Conservation (phyloP, 2,797 vertebrate species). For the Hyperoplus immaculatus region DNA sequence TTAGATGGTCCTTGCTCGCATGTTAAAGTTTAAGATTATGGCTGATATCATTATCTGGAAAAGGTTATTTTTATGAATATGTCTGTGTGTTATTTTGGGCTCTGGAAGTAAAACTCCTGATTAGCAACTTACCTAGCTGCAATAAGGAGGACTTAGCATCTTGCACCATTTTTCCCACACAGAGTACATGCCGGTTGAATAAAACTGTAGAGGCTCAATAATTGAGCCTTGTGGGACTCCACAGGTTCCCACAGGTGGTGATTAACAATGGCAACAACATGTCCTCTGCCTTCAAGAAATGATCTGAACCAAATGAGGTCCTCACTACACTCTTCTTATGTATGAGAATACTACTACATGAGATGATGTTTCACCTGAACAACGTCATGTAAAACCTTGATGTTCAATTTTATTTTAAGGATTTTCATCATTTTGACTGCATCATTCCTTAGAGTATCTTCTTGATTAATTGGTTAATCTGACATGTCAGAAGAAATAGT, state of each 20-base stretch:
- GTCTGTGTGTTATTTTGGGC: not conserved
- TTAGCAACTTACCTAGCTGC: not conserved
- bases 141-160: not conserved
- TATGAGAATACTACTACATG: too few relatives aligned
- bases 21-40: constrained; percentile 7
- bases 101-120: not conserved
- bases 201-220: not conserved
- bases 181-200: not conserved
- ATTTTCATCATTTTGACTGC: not conserved
- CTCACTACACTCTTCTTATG: too few relatives aligned
- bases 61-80: not conserved
- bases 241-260: not conserved
- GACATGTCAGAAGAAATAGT: too few relatives aligned
- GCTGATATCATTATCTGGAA: not conserved
- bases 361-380: too few relatives aligned
- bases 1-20: not conserved
- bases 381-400: too few relatives aligned
- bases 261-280: too few relatives aligned
- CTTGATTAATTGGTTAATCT: not conserved
- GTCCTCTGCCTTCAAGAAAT: too few relatives aligned
- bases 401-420: not conserved
- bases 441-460: not conserved
- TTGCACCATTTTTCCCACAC: not conserved
- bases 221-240: not conserved
- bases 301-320: too few relatives aligned